A percentile compares a stretch with the other conserved stretches of the same genome.
Evolutionary conservation across 2,888 invertebrate genomes (phyloP).

Genomic region (Leucania comma): DNA sequence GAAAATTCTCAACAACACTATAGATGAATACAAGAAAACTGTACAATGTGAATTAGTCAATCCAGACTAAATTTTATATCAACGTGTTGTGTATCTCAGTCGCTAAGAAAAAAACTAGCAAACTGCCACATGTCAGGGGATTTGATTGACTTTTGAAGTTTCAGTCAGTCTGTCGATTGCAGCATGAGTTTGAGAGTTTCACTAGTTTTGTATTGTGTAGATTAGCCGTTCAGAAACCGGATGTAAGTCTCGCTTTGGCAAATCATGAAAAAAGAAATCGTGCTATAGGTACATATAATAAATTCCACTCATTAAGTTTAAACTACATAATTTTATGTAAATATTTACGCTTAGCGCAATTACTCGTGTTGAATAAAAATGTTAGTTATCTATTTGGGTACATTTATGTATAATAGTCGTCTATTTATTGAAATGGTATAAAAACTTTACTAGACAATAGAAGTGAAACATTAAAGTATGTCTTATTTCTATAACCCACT

Average conservation of each 20-base stretch:
- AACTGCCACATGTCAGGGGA: conserved; percentile 1
- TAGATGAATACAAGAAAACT: conserved; percentile 84
- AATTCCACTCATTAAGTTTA: conserved; percentile 34
- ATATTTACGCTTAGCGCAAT: conserved; percentile 52
- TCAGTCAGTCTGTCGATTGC: background rate
- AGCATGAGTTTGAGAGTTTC: background rate
- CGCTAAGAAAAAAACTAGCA: background rate
- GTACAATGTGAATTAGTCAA: conserved; percentile 59
- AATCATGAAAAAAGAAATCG: conserved; percentile 18
- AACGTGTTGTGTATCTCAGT: conserved; percentile 5
- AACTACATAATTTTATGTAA: conserved; percentile 41
- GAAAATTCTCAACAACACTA: conserved; percentile 82
- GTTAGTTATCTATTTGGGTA: conserved; percentile 33
- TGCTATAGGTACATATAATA: conserved; percentile 17
- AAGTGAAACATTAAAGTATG: conserved; percentile 12
- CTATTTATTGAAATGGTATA: conserved; percentile 57
- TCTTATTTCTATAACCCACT: conserved; percentile 26
- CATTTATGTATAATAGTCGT: conserved; percentile 42
- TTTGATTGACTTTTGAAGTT: background rate
- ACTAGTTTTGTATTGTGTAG: background rate
- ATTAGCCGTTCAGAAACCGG: background rate
- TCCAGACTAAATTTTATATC: conserved; percentile 30
- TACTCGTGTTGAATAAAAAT: conserved; percentile 39
- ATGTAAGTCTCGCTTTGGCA: conserved; percentile 15
- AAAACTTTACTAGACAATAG: conserved; percentile 40